These are phyloP conservation scores for Aromia moschata DNA, from an alignment of 2,888 invertebrate genomes.

Conservation along the genomic window DNA sequence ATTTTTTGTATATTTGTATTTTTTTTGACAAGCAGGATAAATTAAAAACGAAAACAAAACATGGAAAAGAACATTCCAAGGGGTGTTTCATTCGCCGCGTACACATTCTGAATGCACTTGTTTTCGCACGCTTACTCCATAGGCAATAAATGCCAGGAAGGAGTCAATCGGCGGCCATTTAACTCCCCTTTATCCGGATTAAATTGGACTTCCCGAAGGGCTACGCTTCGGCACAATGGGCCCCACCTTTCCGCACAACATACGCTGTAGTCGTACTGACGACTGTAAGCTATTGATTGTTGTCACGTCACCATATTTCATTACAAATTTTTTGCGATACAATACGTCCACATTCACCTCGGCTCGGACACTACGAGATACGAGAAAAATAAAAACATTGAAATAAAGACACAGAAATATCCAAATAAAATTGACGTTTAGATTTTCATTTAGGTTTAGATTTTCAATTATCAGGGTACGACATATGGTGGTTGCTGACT, in stretches of 20 bases:
- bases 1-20: too few species aligned
- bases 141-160: conserved; percentile 8
- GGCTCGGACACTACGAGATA: not conserved
- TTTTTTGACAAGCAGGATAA: too few species aligned
- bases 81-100: too few species aligned
- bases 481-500: too few species aligned
- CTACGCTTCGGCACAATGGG: conserved; percentile 21
- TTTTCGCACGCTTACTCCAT: too few species aligned
- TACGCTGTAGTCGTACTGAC: conserved; percentile 20
- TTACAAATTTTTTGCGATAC: too few species aligned
- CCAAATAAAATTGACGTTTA: not conserved
- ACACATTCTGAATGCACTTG: not conserved
- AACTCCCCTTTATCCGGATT: conserved; percentile 14
- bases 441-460: too few species aligned
- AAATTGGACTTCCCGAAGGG: conserved; percentile 21
- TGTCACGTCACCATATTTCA: not conserved
- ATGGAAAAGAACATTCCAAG: too few species aligned
- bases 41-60: too few species aligned
- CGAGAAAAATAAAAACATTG: not conserved
- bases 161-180: conserved; percentile 1
- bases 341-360: not conserved
- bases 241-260: conserved; percentile 32
- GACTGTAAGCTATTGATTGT: not conserved
- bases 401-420: not conserved
- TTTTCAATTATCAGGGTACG: too few species aligned